Evolutionary conservation across 2,888 invertebrate genomes (phyloP).

Genomic region (Aphodius sticticus): DNA sequence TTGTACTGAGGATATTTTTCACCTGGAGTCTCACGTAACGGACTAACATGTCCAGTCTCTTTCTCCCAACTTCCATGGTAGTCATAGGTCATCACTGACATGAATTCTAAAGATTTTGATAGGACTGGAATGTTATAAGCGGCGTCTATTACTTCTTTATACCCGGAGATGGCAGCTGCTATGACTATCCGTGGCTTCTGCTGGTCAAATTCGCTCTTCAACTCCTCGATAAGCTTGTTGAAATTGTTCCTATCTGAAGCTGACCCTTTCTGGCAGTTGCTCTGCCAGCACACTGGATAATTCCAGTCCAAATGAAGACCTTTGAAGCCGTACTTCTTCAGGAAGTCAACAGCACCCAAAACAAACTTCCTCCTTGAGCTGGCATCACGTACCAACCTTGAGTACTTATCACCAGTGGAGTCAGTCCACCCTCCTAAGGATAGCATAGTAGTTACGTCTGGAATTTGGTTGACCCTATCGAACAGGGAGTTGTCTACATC

Average conservation of each 20-base stretch:
- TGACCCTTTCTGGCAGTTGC: constrained; percentile 84
- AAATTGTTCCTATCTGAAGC: constrained; percentile 80
- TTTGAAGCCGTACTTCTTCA: constrained; percentile 79
- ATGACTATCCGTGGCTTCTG: constrained; percentile 75
- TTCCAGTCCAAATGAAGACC: constrained; percentile 95
- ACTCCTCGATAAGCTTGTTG: constrained; percentile 76
- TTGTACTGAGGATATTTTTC: constrained; percentile 81
- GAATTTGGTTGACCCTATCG: constrained; percentile 75
- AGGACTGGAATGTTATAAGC: constrained; percentile 82
- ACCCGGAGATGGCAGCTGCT: constrained; percentile 87
- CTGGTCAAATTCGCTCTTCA: constrained; percentile 68
- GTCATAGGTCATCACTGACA: constrained; percentile 88
- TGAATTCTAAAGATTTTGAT: constrained; percentile 76
- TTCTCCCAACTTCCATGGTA: constrained; percentile 91
- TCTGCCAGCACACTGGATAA: constrained; percentile 94
- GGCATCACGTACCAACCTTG: constrained; percentile 75
- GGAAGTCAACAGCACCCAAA: constrained; percentile 72
- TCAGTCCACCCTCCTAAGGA: constrained; percentile 97
- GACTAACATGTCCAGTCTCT: constrained; percentile 82
- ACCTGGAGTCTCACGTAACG: constrained; percentile 70
- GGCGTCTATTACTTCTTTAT: constrained; percentile 87
- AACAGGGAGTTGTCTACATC: constrained; percentile 88
- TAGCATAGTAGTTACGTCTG: constrained; percentile 73
- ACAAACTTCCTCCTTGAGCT: constrained; percentile 75
- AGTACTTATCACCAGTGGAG: constrained; percentile 88